Base-by-base conservation (phyloP, 2,797 vertebrate species). In the Hoplostethus atlanticus region DNA sequence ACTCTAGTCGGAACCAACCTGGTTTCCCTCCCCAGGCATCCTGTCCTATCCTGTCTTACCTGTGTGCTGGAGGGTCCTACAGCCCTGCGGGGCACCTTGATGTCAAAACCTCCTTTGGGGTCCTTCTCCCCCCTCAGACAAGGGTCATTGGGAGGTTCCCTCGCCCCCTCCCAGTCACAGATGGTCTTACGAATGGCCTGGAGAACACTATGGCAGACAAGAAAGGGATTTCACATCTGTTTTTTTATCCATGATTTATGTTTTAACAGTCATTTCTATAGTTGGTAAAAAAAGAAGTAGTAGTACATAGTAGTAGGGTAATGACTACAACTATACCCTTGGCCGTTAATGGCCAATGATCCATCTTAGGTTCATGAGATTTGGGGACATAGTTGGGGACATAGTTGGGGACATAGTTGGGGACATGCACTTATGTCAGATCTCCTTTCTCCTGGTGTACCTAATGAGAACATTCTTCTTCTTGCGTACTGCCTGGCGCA, bases 31-130 rank as follows among this genome's bases (percentile, higher is more conserved):
- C 54, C 30, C 0, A 8, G 13, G 10, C 31, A n/a, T n/a, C 5
- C 12, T 21, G n/a, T 31, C 31, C 6, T 10, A 5, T 54, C 48
- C 11, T 10, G 21, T 42, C 74, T 66, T 68, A 99, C 98, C 96
- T 99, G 98, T 0, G 98, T 99, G 90, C 98, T 99, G 47, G 98
- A 99, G 4, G 98, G 98, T 47, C 98, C 98, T 21, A 99, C 98
- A 0, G 97, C 97, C 83, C 98, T 94, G 31, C 98, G 96, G 64
- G 98, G 98, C 72, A 99, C 98, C 93, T 99, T 99, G 77, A 99
- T 99, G 87, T 99, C 98, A 85, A 99, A 99, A 62, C 98, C 98
- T 15, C 98, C 98, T 90, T 99, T 99, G 4, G 98, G 98, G 88
- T 99, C 98, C 87, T 99, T 99, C 91, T 99, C 98, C 2, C 98